phyloP scores from a whole-genome alignment of 2,888 invertebrate genomes.

The Cheiracanthium punctorium region DNA sequence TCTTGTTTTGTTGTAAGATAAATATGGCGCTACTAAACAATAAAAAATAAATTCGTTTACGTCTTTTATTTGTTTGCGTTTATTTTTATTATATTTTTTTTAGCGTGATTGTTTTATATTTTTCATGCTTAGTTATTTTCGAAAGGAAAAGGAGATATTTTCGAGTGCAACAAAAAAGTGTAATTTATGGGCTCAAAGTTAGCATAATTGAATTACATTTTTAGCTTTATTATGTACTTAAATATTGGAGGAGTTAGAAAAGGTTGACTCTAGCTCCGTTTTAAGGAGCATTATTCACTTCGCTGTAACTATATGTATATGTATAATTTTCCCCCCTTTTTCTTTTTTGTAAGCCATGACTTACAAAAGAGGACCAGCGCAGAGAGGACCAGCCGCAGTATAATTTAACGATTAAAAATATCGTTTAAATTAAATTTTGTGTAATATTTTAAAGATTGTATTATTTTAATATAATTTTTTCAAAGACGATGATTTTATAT shows the following conservation, averaged over 20 bases:
- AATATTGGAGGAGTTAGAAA: not conserved
- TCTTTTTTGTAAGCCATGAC: no score
- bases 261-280: not conserved
- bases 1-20: constrained; percentile 4
- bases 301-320: no score
- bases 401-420: no score
- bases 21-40: not conserved
- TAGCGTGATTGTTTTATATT: not conserved
- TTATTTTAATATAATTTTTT: no score
- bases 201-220: not conserved
- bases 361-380: no score
- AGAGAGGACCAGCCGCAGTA: no score
- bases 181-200: not conserved
- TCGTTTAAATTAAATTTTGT: no score
- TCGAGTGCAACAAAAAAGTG: not conserved
- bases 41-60: constrained; percentile 3
- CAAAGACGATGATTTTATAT: no score
- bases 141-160: not conserved
- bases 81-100: not conserved
- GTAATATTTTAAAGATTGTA: no score
- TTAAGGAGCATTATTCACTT: not conserved
- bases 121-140: not conserved
- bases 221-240: not conserved
- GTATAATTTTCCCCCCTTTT: no score
- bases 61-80: not conserved